Base-by-base conservation (phyloP, 2,888 invertebrate species). In the Volucella inanis region DNA sequence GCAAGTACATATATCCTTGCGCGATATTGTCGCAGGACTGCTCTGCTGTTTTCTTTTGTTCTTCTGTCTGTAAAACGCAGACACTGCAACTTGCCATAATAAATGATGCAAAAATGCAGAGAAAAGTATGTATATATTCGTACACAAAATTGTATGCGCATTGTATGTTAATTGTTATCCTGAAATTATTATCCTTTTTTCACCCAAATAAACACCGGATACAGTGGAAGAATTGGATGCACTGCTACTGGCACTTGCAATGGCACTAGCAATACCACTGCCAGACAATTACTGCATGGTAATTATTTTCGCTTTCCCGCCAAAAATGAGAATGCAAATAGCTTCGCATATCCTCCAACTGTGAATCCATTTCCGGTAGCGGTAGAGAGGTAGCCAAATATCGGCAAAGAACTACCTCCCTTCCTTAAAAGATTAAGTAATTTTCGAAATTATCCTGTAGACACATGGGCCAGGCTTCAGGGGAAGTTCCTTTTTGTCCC, bases 161-260 rank as follows among this genome's bases (percentile, higher is more conserved):
- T 81, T 85, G 81, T 85, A 74, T 85, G 72, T 81, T 81, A 85
- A 85, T 85, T 85, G 81, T 85, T 85, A 71, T 81, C 81, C 71
- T 72, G 61, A 68, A 85, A 76, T 85, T 85, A 81, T 77, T 85
- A 81, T 85, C 81, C 76, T 61, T 52, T 70, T 74, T 57, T 31
- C 31, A 31, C 18, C 45, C 65, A 71, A 81, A 80, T 61, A 80
- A 72, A 41, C 50, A 49, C 43, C 57, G 57, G 18, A 9, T 41
- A 8, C 8, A 52, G 10, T 10, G 55, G 10, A 45, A 18, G n/a
- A 12, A 14, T 39, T 38, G 68, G 31, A 31, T 31, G 31, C 31
- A 31, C 31, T 31, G 0, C 6, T 6, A 31, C 6, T 31, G 31
- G 22, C 4, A 22, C 22, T 22, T 22, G 22, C 22, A 3, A 22